Evolutionary conservation across 2,797 vertebrate species (phyloP).

Genomic region (Echeneis naucrates): DNA sequence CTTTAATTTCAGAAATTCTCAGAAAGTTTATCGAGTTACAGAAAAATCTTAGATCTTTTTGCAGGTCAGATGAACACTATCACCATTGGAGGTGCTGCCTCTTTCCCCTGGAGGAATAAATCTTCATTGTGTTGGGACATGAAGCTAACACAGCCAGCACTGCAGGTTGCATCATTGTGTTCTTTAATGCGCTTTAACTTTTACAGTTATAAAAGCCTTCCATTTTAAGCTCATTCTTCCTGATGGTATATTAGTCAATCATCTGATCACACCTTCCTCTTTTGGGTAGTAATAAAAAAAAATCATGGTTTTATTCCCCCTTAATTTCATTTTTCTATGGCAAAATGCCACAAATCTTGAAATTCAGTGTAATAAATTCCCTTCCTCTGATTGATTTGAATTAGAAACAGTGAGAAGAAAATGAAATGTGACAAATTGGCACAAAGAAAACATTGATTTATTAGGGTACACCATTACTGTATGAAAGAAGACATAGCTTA

Average conservation of each 20-base stretch:
- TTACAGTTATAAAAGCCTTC: no score
- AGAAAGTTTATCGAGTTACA: no score
- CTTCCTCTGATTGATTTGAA: neutral
- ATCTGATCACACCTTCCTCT: neutral
- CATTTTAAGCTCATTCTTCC: neutral
- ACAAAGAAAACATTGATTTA: neutral
- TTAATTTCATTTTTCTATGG: neutral
- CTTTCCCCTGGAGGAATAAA: conserved; percentile 6
- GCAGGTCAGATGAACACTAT: neutral
- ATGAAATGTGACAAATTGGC: neutral
- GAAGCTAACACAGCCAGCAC: no score
- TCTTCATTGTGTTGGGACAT: no score
- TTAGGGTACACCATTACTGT: no score
- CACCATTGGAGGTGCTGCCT: neutral
- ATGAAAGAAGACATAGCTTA: no score
- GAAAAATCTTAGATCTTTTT: neutral
- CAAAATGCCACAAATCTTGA: neutral
- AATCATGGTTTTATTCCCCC: neutral
- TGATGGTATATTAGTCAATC: no score
- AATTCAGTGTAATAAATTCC: neutral
- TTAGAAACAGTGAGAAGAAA: neutral
- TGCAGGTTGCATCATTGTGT: no score
- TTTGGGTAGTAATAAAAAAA: neutral
- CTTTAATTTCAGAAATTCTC: neutral
- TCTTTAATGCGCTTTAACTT: no score